Conservation (phyloP, 2,797 vertebrate species). For the Anabas testudineus region DNA sequence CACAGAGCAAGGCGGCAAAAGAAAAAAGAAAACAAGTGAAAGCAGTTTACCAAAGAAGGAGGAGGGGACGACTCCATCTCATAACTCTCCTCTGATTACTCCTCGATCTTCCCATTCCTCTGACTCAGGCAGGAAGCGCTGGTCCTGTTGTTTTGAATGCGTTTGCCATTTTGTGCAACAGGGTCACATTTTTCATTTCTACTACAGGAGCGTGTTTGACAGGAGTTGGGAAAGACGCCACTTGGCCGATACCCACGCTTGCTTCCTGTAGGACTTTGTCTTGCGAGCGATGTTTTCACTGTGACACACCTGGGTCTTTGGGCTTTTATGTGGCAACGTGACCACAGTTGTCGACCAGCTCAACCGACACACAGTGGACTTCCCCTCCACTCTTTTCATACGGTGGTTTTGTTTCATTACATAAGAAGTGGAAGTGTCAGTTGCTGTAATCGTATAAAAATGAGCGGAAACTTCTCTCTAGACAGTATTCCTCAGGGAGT, state of each 20-base stretch:
- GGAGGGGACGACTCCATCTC: constrained; percentile 50
- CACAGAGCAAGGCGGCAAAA: constrained; percentile 61
- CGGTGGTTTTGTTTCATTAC: constrained; percentile 61
- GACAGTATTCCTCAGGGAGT: constrained; percentile 19
- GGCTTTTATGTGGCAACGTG: constrained; percentile 60
- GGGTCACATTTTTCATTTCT: constrained; percentile 60
- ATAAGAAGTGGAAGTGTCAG: constrained; percentile 63
- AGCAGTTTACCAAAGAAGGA: constrained; percentile 56
- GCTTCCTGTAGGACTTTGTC: constrained; percentile 65
- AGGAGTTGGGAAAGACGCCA: constrained; percentile 70
- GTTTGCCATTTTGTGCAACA: constrained; percentile 51
- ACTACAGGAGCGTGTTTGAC: constrained; percentile 65
- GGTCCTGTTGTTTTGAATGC: constrained; percentile 56
- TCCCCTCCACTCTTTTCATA: constrained; percentile 38
- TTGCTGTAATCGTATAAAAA: constrained; percentile 50
- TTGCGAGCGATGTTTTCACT: constrained; percentile 57
- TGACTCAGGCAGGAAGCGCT: constrained; percentile 48
- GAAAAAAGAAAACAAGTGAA: constrained; percentile 72
- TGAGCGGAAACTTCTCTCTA: constrained; percentile 33
- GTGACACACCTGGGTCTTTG: constrained; percentile 65
- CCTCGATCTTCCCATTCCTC: constrained; percentile 46
- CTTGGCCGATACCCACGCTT: constrained; percentile 48
- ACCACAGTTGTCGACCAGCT: constrained; percentile 54
- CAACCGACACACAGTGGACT: constrained; percentile 54
- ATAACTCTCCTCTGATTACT: constrained; percentile 70